Evolutionary conservation across 1,140 invertebrate genomes (phyloP).

Genomic region (Megalonaias nervosa): DNA sequence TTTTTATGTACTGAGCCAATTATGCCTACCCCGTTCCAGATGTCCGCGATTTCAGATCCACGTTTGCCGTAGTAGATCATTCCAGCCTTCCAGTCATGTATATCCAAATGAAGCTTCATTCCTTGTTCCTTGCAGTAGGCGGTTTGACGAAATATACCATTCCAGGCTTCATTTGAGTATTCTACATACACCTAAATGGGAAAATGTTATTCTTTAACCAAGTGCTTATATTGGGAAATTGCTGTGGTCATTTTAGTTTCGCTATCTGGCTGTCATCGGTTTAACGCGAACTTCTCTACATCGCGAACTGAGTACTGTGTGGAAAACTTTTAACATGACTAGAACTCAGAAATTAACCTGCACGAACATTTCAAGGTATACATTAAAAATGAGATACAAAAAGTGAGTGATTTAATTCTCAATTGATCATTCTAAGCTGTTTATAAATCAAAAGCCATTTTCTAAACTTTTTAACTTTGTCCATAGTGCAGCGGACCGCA

Average conservation of each 20-base stretch:
- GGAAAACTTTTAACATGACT: too few species aligned
- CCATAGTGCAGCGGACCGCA: too few species aligned
- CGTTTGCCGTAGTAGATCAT: conserved; percentile 52
- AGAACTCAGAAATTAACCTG: too few species aligned
- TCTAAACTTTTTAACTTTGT: too few species aligned
- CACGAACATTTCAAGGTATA: too few species aligned
- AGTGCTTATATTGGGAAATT: not conserved
- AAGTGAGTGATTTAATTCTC: too few species aligned
- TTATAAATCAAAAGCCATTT: too few species aligned
- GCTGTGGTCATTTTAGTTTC: not conserved
- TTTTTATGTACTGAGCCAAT: too few species aligned
- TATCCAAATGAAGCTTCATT: conserved; percentile 30
- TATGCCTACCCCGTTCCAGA: conserved; percentile 47
- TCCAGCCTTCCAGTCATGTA: conserved; percentile 43
- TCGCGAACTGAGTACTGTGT: too few species aligned
- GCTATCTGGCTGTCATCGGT: not conserved
- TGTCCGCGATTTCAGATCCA: conserved; percentile 42
- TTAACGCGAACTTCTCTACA: not conserved
- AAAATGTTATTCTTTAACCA: not conserved
- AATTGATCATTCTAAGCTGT: too few species aligned
- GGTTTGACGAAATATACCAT: conserved; percentile 55
- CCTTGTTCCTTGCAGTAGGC: conserved; percentile 47
- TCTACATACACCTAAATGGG: conserved; percentile 49
- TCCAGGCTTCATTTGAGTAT: conserved; percentile 62
- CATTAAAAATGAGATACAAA: too few species aligned